Base-by-base conservation (phyloP, 1,140 invertebrate genomes). In the Ylistrum balloti region DNA sequence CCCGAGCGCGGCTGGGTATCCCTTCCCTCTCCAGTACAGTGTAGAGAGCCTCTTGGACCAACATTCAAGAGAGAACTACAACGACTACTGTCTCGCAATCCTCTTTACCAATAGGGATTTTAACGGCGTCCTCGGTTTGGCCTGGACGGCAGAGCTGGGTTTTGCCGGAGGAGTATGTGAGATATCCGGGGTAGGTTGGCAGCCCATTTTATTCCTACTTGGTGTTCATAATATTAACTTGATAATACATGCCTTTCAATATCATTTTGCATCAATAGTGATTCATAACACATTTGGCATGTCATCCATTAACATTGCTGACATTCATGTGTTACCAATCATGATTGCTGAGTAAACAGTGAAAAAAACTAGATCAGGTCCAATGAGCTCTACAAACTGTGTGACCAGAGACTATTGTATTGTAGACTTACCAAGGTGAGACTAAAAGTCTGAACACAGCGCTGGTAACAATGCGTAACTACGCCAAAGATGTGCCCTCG, bases 381-480 rank as follows among this genome's bases (percentile, higher is more conserved):
- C n/a, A n/a, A n/a, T n/a, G n/a, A n/a, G n/a, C n/a, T n/a, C n/a
- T n/a, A n/a, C n/a, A n/a, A n/a, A n/a, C n/a, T n/a, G 35, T 17
- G 41, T 45, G 20, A 45, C 41, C 10, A 45, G 13, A 38, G 20
- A 17, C 41, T 38, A 38, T 45, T 45, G 28, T 34, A 33, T 93
- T 94, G 22, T 48, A 94, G 94, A 86, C 56, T 35, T 93, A 92
- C 32, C 48, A 87, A 74, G 94, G 91, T 11, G 91, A 85, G 34
- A 38, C 85, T 10, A 90, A 90, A 48, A 99, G 98, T 56, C 97
- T 99, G 0, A 99, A 99, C 96, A 99, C 99, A 0, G 99, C 99
- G 85, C 99, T 99, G 92, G 99, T 99, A 74, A 99, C 99, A 0
- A 99, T 99, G 96, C 98, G 99, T 20, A 99, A 99, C 97, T 99